Base-by-base conservation (phyloP, 2,113 vertebrate genomes). In the Burhinus bistriatus region DNA sequence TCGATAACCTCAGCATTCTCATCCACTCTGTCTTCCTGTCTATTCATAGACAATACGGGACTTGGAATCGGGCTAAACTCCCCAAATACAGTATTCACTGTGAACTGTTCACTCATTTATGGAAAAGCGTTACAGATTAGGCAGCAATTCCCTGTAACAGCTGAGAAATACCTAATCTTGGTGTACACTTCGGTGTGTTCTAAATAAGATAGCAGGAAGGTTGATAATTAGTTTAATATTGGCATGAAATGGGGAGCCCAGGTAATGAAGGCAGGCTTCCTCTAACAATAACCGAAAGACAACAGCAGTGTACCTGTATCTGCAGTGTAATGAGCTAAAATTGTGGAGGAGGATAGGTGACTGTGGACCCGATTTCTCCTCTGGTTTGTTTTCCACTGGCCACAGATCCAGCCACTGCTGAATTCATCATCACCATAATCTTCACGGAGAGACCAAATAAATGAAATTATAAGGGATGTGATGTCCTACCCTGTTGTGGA, bases 1-100 rank as follows among this genome's bases (percentile, higher is more conserved):
- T 44, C 0, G 59, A 82, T 96, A 94, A 96, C 86, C 93, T 91
- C 9, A 1, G 45, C 55, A 51, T 83, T 89, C 83, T 68, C 59
- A 57, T 82, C 59, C 72, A 81, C 88, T 95, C 75, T 84, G 68
- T 92, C 89, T 89, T 95, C 91, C 80, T 95, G 91, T 92, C 85
- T 93, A 3, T 92, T 91, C 62, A 18, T 51, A 76, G 82, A 51
- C 54, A 51, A 83, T 30, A 58, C 1, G 0, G 45, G 58, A 38
- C 62, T 89, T 42, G 58, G 51, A 73, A 66, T 70, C 0, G 23
- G 72, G n/a, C 76, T 96, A 47, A 87, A 84, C 69, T 89, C 58
- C 73, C 38, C 79, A 81, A 77, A 51, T 36, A 68, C 42, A 29
- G 61, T 19, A 17, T 89, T 90, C 1, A 2, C 57, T 92, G 57